Evolutionary conservation across 2,797 vertebrate species (phyloP), one percentile per base, ranked within the genome.

Genomic region (Sebastiscus tertius): DNA sequence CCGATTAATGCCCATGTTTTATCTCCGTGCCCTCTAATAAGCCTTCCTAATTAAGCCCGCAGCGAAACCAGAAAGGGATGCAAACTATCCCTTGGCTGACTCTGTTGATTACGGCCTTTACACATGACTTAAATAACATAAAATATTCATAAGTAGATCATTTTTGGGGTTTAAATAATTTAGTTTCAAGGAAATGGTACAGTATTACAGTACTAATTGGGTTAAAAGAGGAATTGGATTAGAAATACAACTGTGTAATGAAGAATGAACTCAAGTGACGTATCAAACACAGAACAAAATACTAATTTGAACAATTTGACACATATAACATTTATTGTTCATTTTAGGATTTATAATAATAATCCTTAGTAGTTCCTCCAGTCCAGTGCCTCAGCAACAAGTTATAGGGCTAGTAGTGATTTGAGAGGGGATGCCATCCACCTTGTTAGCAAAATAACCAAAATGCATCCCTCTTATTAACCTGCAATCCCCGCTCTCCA

Each of bases 21-120:
- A 89, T 88, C 77, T 82, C 67, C 10, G n/a, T 39, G 62, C 76
- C 65, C 67, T 74, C 76, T 79, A 87, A 88, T 88, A 81, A 85
- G 75, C 76, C 80, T 6, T 31, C 59, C 59, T 88, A 84, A 89
- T 88, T 90, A 84, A 77, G 75, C 77, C 69, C 70, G 75, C 59
- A 76, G 77, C 61, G 49, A 72, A 55, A 77, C 33, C 67, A 64
- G 59, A 78, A 33, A 75, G 61, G 52, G 60, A 75, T 56, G n/a
- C 54, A 68, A 39, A 56, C 71, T 10, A 39, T 66, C 54, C 59
- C 56, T 13, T n/a, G 26, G 26, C 72, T 62, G 64, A 60, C 63
- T 89, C 69, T 6, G 64, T 29, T 64, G 27, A 83, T 84, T 83
- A 80, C 71, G 34, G 62, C 73, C 66, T 79, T 80, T 52, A 61